Conservation (phyloP, 2,797 vertebrate species). For the Sparus aurata region DNA sequence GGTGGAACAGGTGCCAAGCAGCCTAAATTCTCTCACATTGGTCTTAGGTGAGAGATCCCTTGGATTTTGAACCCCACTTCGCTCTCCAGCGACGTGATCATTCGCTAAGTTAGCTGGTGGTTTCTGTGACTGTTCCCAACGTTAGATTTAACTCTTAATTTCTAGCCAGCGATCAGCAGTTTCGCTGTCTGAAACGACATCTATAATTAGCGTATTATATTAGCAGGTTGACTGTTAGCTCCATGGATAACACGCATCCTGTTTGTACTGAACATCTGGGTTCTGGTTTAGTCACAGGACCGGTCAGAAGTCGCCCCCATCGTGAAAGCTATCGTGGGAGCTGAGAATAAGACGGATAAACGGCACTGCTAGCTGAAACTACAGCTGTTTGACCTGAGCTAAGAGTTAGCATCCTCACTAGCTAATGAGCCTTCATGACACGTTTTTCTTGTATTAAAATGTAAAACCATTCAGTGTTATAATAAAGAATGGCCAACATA, state of each 20-base stretch:
- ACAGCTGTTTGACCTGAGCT: background rate
- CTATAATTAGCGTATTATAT: too few species aligned
- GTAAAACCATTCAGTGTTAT: background rate
- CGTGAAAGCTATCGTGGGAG: too few species aligned
- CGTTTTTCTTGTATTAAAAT: background rate
- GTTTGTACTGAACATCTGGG: too few species aligned
- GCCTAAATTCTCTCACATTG: background rate
- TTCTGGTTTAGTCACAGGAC: too few species aligned
- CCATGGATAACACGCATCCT: too few species aligned
- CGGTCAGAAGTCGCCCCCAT: too few species aligned
- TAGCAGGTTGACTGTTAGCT: too few species aligned
- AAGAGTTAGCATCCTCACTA: background rate
- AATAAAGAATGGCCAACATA: background rate
- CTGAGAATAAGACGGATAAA: too few species aligned
- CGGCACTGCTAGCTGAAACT: background rate
- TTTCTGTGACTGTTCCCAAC: too few species aligned
- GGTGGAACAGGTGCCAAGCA: background rate
- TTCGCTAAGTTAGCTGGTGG: background rate
- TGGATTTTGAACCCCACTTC: background rate
- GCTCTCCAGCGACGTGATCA: background rate
- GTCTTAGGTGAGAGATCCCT: background rate
- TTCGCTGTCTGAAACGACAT: too few species aligned
- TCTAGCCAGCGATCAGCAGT: too few species aligned
- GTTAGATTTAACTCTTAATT: background rate
- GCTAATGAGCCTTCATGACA: background rate